Conservation (phyloP, 2,888 invertebrate genomes). For the Drosophila formosana region DNA sequence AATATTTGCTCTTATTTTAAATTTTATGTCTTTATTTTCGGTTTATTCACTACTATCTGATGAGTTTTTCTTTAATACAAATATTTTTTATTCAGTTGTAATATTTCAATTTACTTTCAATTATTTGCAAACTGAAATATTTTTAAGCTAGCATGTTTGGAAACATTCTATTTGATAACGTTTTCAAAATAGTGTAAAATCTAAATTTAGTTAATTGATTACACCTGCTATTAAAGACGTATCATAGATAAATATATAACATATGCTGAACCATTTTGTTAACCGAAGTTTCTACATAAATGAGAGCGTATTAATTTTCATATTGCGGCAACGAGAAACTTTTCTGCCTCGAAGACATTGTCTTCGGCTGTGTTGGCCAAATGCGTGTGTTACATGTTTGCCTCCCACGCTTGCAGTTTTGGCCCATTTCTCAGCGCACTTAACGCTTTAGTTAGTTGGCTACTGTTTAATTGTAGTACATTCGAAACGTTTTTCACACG, state of each 20-base stretch:
- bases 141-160: too few species aligned
- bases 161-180: too few species aligned
- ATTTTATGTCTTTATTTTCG: too few species aligned
- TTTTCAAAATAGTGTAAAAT: too few species aligned
- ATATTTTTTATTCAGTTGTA: too few species aligned
- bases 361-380: not conserved
- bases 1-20: too few species aligned
- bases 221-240: not conserved
- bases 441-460: slow-evolving; percentile 50
- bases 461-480: slow-evolving; percentile 66
- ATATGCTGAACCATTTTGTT: not conserved
- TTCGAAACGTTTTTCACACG: slow-evolving; percentile 51
- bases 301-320: not conserved
- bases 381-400: not conserved
- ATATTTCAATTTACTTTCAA: too few species aligned
- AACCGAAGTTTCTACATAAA: not conserved
- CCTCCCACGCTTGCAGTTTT: slow-evolving; percentile 17
- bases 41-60: too few species aligned
- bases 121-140: too few species aligned
- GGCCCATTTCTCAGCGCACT: slow-evolving; percentile 43
- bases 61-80: too few species aligned
- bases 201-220: not conserved
- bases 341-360: not conserved
- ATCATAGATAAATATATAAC: not conserved
- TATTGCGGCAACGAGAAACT: not conserved